phyloP scores from a whole-genome alignment of 2,113 vertebrate genomes.

The Pica pica region DNA sequence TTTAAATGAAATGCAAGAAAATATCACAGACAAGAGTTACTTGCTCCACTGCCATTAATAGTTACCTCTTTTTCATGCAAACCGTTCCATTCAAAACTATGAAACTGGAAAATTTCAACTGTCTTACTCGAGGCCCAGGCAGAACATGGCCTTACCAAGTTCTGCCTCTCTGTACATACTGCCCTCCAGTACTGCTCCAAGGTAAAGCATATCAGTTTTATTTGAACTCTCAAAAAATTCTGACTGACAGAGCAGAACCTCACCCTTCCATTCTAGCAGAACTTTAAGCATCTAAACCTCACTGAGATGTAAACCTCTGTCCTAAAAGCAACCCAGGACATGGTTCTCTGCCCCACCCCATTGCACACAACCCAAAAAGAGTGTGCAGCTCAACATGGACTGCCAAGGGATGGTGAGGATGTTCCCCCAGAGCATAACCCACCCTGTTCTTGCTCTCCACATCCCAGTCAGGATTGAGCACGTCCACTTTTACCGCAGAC shows the following conservation, averaged over 20 bases:
- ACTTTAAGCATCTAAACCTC: background rate
- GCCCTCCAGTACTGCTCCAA: background rate
- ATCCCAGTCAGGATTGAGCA: background rate
- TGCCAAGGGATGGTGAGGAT: background rate
- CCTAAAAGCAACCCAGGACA: background rate
- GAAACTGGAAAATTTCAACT: background rate
- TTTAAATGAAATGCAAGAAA: background rate
- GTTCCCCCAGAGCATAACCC: accelerated
- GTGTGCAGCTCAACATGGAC: background rate
- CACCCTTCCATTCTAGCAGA: background rate
- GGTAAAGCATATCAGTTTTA: background rate
- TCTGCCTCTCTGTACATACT: background rate
- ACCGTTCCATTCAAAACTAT: background rate
- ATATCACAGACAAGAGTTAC: background rate
- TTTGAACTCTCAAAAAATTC: background rate
- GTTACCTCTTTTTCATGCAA: background rate
- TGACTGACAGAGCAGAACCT: background rate
- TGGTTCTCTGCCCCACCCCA: background rate
- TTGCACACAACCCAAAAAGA: background rate
- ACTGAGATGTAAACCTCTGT: background rate
- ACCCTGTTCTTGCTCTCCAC: background rate
- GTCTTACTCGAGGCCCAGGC: background rate
- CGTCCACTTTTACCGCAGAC: accelerated
- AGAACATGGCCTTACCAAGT: background rate
- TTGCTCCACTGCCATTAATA: background rate